Evolutionary conservation across 2,113 vertebrate genomes (phyloP), one percentile per base, ranked within the genome.

Genomic region (Vicugna pacos): DNA sequence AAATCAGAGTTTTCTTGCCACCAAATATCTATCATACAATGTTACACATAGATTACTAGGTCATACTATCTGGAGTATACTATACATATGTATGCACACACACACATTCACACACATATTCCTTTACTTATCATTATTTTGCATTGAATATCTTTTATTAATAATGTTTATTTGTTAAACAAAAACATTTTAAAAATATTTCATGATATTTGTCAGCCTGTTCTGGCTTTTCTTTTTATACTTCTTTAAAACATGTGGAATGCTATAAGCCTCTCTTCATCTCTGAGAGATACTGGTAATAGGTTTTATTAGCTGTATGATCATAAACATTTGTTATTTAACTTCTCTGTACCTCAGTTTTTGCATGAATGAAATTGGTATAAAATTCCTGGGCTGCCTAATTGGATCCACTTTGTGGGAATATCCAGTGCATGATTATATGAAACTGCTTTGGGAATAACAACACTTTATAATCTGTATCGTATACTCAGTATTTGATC

Each of bases 81-180:
- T n/a, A 6, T 72, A 32, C 19, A 20, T 26, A 64, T 73, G 0
- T 42, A 42, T 81, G 20, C 24, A 3, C 7, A 48, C 13, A 24
- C 4, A n/a, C 6, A 79, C 5, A 24, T 9, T 54, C 32, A 46
- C 17, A 75, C 20, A 52, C 8, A 7, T 35, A 50, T 42, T 77
- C 11, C 12, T 83, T 32, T 81, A 80, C 26, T 32, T 89, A 70
- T 52, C 91, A 3, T 89, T 80, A 75, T 92, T 95, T 89, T 95
- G 20, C 24, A 77, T 76, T 67, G 11, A 14, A 28, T 48, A 54
- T 54, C 22, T 56, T 60, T 2, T 62, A 65, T 86, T 93, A 89
- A 85, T 54, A 67, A 92, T 92, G 17, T 30, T 86, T 73, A 87
- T 83, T 82, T 54, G 16, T 96, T 42, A 81, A 88, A 54, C 22